Evolutionary conservation across 2,888 invertebrate species (phyloP), one percentile per base, ranked within the genome.

Genomic region (Marasmarcha lunaedactyla): DNA sequence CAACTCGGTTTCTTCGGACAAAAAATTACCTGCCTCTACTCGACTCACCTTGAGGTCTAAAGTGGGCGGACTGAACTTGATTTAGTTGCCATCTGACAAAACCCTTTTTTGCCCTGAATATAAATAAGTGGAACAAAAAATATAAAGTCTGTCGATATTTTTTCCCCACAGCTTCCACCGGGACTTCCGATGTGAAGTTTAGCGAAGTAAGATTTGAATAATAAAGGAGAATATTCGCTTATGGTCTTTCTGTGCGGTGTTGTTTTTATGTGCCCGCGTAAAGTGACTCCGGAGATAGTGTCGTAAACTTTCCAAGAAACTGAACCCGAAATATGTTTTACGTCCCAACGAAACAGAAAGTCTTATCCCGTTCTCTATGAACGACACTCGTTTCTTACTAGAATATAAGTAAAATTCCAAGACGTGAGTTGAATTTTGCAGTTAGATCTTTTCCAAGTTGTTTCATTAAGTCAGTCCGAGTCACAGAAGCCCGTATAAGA

Each of bases 71-170:
- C 66, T 70, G 59, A 76, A 72, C 70, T 71, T 76, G 77, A 78
- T 77, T 79, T 74, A 72, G 71, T 73, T 67, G 67, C 74, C 67
- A 73, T 71, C 77, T 71, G 73, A 76, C 74, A 68, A 72, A 30
- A 77, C 76, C 78, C 77, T 76, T 78, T 79, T 79, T 79, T 78
- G 71, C 71, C 68, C 73, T 70, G 74, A 77, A 78, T 73, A 77
- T 74, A 78, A 77, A 81, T 78, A 78, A 71, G 70, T 63, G 60
- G 56, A 59, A 59, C 64, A 71, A 76, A 76, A 71, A 69, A 69
- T 63, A 63, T 62, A 60, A 61, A 68, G 60, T 63, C 62, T 59
- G 59, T 54, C 58, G 55, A 57, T 63, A 55, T 63, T 72, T 72
- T 67, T 66, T 65, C 59, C 63, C 59, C 58, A 54, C 61, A 49